Conservation (phyloP, 2,797 vertebrate genomes). For the Eutrigla gurnardus region DNA sequence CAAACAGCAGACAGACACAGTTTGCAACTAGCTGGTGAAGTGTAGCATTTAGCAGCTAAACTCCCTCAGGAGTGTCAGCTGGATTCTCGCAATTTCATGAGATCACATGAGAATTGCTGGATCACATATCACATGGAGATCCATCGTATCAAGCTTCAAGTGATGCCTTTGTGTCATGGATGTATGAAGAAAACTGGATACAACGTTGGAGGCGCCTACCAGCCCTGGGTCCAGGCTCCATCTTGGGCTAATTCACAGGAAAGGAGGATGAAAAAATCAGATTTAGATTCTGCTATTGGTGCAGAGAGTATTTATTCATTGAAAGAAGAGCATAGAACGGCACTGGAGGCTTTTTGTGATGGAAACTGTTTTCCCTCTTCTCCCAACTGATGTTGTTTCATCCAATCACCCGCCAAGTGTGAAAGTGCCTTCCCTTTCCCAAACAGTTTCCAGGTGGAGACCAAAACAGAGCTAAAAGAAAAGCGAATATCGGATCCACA, state of each 20-base stretch:
- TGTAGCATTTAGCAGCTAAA: background rate
- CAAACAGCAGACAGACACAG: background rate
- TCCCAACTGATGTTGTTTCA: background rate
- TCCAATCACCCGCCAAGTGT: background rate
- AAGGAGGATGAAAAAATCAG: too few species aligned
- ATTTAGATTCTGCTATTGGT: too few species aligned
- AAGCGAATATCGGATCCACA: background rate
- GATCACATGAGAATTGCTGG: background rate
- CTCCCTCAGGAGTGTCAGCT: background rate
- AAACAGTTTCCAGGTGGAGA: background rate
- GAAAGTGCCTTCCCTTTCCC: background rate
- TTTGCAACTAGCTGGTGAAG: background rate
- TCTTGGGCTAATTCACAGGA: too few species aligned
- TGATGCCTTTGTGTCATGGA: background rate
- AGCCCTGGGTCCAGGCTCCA: too few species aligned
- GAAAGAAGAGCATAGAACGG: too few species aligned
- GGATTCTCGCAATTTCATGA: background rate
- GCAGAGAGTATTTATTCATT: too few species aligned
- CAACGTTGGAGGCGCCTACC: too few species aligned
- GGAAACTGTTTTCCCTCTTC: background rate
- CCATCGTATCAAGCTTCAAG: background rate
- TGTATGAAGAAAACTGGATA: too few species aligned
- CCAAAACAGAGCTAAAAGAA: conserved; percentile 9
- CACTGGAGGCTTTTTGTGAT: background rate
- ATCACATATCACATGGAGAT: background rate